Conservation (phyloP, 2,888 invertebrate genomes). For the Idaea straminata region DNA sequence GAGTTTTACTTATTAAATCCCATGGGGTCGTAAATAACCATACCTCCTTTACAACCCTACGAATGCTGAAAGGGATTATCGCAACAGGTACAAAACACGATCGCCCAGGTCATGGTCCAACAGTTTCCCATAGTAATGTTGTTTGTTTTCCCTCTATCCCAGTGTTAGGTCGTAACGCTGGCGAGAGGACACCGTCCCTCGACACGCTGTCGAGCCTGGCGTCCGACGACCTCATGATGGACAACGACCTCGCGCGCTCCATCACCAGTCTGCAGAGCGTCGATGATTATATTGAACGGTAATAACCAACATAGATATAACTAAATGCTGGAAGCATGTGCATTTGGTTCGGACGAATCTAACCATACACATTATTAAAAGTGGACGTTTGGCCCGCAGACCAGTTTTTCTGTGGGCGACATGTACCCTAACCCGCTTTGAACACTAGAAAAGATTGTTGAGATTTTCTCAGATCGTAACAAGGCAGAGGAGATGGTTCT, state of each 20-base stretch:
- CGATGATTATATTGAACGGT: slow-evolving; percentile 80
- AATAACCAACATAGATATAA: slow-evolving; percentile 11
- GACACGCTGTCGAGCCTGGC: slow-evolving; percentile 93
- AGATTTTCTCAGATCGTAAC: too few relatives aligned
- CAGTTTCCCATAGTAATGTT: background rate
- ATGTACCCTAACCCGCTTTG: too few relatives aligned
- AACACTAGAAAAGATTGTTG: too few relatives aligned
- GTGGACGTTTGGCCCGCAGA: too few relatives aligned
- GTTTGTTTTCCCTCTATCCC: background rate
- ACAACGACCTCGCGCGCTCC: slow-evolving; percentile 85
- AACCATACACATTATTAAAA: too few relatives aligned
- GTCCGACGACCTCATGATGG: slow-evolving; percentile 93
- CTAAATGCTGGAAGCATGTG: too few relatives aligned
- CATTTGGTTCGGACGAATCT: too few relatives aligned
- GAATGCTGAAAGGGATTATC: too few relatives aligned
- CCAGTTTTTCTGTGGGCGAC: too few relatives aligned
- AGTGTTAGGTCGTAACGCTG: slow-evolving; percentile 58
- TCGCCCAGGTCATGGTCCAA: background rate
- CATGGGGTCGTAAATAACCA: too few relatives aligned
- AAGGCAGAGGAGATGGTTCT: too few relatives aligned
- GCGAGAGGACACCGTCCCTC: slow-evolving; percentile 85
- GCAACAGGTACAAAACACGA: background rate
- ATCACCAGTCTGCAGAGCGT: slow-evolving; percentile 80
- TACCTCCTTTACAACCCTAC: too few relatives aligned
- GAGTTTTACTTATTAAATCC: background rate